A percentile compares a stretch with the other conserved stretches of the same genome.
Conservation (phyloP, 1,140 invertebrate species). For the Stegodyphus mimosarum region DNA sequence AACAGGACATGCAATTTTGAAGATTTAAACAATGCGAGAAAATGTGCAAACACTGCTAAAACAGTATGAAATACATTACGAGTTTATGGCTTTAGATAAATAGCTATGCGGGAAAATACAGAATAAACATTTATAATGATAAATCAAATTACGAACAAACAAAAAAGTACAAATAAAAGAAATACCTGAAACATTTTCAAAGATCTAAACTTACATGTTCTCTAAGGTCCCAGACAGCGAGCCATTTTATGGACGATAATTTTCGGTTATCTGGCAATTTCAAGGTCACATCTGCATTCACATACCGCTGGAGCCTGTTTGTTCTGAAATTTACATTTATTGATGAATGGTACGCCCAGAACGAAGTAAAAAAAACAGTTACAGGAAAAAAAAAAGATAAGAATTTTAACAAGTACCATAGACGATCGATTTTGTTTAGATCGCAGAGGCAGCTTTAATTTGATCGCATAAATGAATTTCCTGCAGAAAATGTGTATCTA, state of each 20-base stretch:
- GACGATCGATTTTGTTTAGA: too few relatives aligned
- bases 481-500: too few relatives aligned
- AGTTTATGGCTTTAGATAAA: neutral
- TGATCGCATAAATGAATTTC: too few relatives aligned
- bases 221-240: conserved; percentile 87
- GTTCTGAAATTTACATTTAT: conserved; percentile 69
- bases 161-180: neutral
- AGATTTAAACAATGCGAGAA: too few relatives aligned
- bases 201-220: conserved; percentile 73
- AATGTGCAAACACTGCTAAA: too few relatives aligned
- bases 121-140: neutral
- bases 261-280: conserved; percentile 87
- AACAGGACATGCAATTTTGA: too few relatives aligned
- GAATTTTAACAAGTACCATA: too few relatives aligned
- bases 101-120: neutral
- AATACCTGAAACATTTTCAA: neutral
- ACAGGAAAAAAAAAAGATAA: too few relatives aligned
- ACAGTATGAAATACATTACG: neutral
- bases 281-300: conserved; percentile 86
- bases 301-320: conserved; percentile 83
- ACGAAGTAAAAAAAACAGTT: too few relatives aligned
- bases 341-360: too few relatives aligned
- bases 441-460: too few relatives aligned
- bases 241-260: conserved; percentile 89
- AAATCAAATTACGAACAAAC: neutral